A percentile compares a stretch with the other conserved stretches of the same genome.
These are phyloP conservation scores for Adrianichthys oophorus DNA, from an alignment of 2,797 vertebrate genomes.

Conservation along the genomic window DNA sequence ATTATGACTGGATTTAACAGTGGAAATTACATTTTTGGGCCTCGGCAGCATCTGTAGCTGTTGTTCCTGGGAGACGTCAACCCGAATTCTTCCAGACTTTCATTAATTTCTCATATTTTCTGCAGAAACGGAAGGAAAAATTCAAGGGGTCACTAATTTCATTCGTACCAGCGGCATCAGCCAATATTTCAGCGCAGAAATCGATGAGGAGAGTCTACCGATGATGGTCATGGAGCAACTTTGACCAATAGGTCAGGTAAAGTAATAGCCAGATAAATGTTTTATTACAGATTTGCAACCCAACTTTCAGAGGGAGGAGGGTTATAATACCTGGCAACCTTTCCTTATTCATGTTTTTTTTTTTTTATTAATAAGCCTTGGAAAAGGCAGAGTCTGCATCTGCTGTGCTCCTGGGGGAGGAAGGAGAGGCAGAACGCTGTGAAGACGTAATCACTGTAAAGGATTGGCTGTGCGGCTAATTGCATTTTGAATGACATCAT, in stretches of 20 bases:
- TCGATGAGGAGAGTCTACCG: conserved; percentile 80
- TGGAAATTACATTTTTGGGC: conserved; percentile 73
- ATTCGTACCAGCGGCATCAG: conserved; percentile 82
- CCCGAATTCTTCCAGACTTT: conserved; percentile 70
- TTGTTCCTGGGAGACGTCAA: conserved; percentile 36
- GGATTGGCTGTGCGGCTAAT: conserved; percentile 24
- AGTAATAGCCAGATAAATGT: conserved; percentile 95
- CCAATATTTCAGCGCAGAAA: conserved; percentile 85
- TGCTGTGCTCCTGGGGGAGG: conserved; percentile 17
- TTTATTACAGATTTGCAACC: conserved; percentile 91
- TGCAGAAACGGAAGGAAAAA: conserved; percentile 77
- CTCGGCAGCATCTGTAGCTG: conserved; percentile 15
- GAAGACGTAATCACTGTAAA: conserved; percentile 28
- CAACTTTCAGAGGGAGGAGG: conserved; percentile 83
- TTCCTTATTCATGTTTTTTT: conserved; percentile 19
- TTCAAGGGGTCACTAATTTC: conserved; percentile 83
- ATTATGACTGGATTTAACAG: conserved; percentile 45
- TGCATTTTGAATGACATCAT: conserved; percentile 36
- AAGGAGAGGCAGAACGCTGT: conserved; percentile 1
- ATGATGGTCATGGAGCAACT: conserved; percentile 85
- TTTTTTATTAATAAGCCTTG: conserved; percentile 18
- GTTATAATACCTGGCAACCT: conserved; percentile 74
- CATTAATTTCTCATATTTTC: conserved; percentile 75
- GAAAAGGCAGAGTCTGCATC: conserved; percentile 34
- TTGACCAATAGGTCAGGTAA: conserved; percentile 90